Evolutionary conservation across 2,888 invertebrate genomes (phyloP).

Genomic region (Hemaris fuciformis): DNA sequence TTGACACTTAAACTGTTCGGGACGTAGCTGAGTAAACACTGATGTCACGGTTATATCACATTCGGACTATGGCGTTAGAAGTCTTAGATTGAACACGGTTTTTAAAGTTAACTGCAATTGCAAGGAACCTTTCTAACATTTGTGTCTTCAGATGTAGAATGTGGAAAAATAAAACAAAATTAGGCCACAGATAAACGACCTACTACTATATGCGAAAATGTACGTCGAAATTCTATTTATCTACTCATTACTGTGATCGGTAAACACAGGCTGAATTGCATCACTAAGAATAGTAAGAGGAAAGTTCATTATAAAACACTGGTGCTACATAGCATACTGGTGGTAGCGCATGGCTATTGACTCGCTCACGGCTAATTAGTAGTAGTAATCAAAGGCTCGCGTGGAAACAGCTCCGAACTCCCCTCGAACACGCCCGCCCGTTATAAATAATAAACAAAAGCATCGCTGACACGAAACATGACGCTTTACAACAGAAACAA

Average conservation of each 20-base stretch:
- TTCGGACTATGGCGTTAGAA: background rate
- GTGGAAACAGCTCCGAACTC: constrained; percentile 47
- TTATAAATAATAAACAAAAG: constrained; percentile 69
- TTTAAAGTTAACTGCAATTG: background rate
- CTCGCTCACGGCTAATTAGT: constrained; percentile 46
- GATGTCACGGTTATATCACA: background rate
- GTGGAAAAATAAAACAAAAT: too few relatives aligned
- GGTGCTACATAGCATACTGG: background rate
- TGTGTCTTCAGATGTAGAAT: background rate
- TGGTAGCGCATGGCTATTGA: constrained; percentile 22
- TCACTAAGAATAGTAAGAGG: background rate
- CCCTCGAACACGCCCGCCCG: constrained; percentile 42
- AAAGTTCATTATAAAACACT: constrained; percentile 18
- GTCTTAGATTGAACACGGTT: background rate
- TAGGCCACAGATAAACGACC: background rate
- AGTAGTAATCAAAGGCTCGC: constrained; percentile 51
- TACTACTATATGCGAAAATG: background rate
- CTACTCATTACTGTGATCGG: too few relatives aligned
- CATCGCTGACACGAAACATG: constrained; percentile 63
- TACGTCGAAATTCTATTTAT: background rate
- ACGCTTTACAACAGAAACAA: constrained; percentile 58
- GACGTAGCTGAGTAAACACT: background rate
- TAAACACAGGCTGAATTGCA: too few relatives aligned
- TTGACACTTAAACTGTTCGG: background rate
- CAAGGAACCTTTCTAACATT: background rate